These are phyloP conservation scores for Xiphophorus maculatus DNA, from an alignment of 2,113 vertebrate species.

Conservation along the genomic window DNA sequence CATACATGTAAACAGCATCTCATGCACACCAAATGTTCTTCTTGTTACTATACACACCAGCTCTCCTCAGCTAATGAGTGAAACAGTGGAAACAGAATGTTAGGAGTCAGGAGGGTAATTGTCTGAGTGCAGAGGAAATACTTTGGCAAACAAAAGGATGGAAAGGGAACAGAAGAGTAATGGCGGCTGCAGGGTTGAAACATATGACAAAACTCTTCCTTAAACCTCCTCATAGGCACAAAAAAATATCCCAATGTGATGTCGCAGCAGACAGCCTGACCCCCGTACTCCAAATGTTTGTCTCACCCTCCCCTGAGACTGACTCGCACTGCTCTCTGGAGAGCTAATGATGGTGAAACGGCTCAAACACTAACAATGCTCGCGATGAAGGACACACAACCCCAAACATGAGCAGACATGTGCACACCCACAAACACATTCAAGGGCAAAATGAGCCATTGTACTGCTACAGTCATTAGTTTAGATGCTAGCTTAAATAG, in stretches of 20 bases:
- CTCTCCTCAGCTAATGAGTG: slow-evolving; percentile 59
- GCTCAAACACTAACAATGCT: slow-evolving; percentile 46
- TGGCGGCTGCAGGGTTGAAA: slow-evolving; percentile 20
- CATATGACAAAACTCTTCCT: slow-evolving; percentile 15
- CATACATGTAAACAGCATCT: slow-evolving; percentile 21
- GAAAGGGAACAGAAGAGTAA: slow-evolving; percentile 34
- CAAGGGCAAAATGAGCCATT: slow-evolving; percentile 49
- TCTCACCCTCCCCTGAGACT: slow-evolving; percentile 28
- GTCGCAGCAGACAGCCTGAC: neutral
- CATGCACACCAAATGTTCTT: slow-evolving; percentile 11
- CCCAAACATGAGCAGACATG: slow-evolving; percentile 30
- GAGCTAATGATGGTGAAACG: slow-evolving; percentile 18
- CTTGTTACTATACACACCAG: slow-evolving; percentile 31
- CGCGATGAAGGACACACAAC: slow-evolving; percentile 20
- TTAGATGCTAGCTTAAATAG: slow-evolving; percentile 34
- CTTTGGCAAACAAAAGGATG: slow-evolving; percentile 20
- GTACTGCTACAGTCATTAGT: slow-evolving; percentile 27
- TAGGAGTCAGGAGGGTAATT: slow-evolving; percentile 41
- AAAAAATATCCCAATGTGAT: neutral
- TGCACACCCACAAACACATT: slow-evolving; percentile 21
- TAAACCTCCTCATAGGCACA: neutral
- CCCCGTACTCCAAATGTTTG: slow-evolving; percentile 14
- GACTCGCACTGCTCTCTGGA: slow-evolving; percentile 41
- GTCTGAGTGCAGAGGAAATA: slow-evolving; percentile 36
- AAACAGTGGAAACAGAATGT: slow-evolving; percentile 39